These are phyloP conservation scores for Matsumurasca onukii DNA, from an alignment of 1,140 invertebrate genomes.

Conservation along the genomic window DNA sequence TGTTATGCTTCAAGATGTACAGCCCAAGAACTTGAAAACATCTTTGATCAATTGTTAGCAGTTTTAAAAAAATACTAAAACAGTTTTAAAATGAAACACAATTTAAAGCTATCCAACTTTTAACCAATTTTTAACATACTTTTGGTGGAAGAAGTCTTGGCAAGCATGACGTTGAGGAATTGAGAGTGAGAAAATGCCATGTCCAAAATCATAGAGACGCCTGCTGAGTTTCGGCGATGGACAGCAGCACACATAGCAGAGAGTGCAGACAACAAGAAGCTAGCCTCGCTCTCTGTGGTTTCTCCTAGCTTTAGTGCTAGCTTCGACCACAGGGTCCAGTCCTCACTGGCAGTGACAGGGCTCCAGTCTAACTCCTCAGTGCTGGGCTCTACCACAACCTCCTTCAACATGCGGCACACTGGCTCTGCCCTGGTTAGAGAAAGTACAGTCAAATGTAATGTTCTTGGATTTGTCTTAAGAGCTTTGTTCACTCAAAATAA, in stretches of 20 bases:
- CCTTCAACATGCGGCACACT: neutral
- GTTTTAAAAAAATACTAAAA: too few species aligned
- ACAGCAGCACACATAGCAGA: neutral
- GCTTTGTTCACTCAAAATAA: too few species aligned
- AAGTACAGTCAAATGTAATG: too few species aligned
- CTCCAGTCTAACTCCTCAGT: neutral
- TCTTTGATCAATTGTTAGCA: too few species aligned
- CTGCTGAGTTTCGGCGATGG: neutral
- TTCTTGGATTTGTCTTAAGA: too few species aligned
- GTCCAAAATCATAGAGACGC: neutral
- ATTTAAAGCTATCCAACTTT: too few species aligned
- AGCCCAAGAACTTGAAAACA: too few species aligned
- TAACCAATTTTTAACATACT: too few species aligned
- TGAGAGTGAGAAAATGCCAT: slow-evolving; percentile 13
- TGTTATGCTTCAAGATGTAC: too few species aligned
- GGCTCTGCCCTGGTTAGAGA: neutral
- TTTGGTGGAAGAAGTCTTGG: slow-evolving; percentile 4
- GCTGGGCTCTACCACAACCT: neutral
- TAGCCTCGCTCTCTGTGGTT: neutral
- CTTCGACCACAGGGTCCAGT: neutral
- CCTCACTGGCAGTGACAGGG: neutral
- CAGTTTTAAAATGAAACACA: too few species aligned
- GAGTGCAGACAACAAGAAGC: slow-evolving; percentile 8
- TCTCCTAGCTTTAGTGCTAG: slow-evolving; percentile 14
- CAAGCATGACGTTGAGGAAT: slow-evolving; percentile 1